phyloP scores from a whole-genome alignment of 2,888 invertebrate species.

The Amblyjoppa proteus region DNA sequence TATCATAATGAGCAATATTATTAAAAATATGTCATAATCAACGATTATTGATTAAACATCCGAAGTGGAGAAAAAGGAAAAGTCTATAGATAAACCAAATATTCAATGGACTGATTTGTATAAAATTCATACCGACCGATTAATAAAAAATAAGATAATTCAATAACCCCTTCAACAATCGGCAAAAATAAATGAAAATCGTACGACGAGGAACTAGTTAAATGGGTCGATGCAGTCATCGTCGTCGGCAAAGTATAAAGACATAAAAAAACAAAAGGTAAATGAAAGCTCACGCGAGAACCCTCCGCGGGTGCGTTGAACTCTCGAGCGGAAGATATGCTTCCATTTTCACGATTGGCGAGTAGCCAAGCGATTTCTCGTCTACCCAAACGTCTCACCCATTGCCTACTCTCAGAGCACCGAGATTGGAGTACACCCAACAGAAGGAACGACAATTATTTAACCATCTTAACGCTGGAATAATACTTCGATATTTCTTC shows the following conservation, averaged over 20 bases:
- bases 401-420: slow-evolving; percentile 56
- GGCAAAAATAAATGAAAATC: not conserved
- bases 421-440: slow-evolving; percentile 26
- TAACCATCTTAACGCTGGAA: slow-evolving; percentile 64
- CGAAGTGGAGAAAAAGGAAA: not conserved
- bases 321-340: slow-evolving; percentile 80
- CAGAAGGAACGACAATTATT: slow-evolving; percentile 50
- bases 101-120: not conserved
- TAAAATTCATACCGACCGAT: not conserved
- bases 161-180: not conserved
- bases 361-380: slow-evolving; percentile 78
- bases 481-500: slow-evolving; percentile 49
- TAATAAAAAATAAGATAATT: not conserved
- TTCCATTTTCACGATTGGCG: slow-evolving; percentile 84
- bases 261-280: slow-evolving; percentile 56
- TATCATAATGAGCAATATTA: not conserved
- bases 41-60: not conserved
- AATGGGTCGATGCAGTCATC: slow-evolving; percentile 61
- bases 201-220: slow-evolving; percentile 37
- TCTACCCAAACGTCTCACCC: slow-evolving; percentile 67
- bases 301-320: slow-evolving; percentile 78
- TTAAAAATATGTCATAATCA: not conserved
- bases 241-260: slow-evolving; percentile 39
- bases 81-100: not conserved
- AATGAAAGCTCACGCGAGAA: slow-evolving; percentile 56